phyloP scores from a whole-genome alignment of 2,888 invertebrate species.

The Scelioninae gen. 2 region DNA sequence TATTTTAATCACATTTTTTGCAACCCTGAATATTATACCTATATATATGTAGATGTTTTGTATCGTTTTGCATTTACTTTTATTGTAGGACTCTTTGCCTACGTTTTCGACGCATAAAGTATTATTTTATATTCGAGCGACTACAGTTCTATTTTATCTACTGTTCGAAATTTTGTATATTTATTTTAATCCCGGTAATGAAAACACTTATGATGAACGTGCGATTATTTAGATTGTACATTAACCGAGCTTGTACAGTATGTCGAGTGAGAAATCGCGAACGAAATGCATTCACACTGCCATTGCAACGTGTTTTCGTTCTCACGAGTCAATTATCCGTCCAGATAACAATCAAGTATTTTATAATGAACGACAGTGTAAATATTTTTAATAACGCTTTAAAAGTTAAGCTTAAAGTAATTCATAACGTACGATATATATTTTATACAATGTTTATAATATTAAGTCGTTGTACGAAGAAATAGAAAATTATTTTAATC shows the following conservation, averaged over 20 bases:
- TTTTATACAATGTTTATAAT: conserved; percentile 47
- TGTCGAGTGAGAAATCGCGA: conserved; percentile 36
- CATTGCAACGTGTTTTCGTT: conserved; percentile 32
- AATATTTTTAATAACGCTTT: conserved; percentile 44
- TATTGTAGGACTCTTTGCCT: too few relatives aligned
- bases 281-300: conserved; percentile 17
- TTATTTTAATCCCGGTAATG: too few relatives aligned
- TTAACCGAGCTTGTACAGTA: conserved; percentile 34
- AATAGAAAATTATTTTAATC: conserved; percentile 50
- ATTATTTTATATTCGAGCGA: too few relatives aligned
- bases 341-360: conserved; percentile 47
- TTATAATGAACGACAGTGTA: conserved; percentile 36
- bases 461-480: conserved; percentile 15
- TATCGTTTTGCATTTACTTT: too few relatives aligned
- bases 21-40: too few relatives aligned
- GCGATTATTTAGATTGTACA: too few relatives aligned
- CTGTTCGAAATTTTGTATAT: too few relatives aligned
- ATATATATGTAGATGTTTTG: too few relatives aligned
- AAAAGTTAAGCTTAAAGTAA: conserved; percentile 39
- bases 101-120: too few relatives aligned
- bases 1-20: too few relatives aligned
- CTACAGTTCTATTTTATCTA: too few relatives aligned
- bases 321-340: conserved; percentile 56
- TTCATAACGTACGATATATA: conserved; percentile 48
- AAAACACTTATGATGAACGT: too few relatives aligned